These are phyloP conservation scores for Pseudochirops corinnae DNA, from an alignment of 2,797 vertebrate species.

Conservation along the genomic window DNA sequence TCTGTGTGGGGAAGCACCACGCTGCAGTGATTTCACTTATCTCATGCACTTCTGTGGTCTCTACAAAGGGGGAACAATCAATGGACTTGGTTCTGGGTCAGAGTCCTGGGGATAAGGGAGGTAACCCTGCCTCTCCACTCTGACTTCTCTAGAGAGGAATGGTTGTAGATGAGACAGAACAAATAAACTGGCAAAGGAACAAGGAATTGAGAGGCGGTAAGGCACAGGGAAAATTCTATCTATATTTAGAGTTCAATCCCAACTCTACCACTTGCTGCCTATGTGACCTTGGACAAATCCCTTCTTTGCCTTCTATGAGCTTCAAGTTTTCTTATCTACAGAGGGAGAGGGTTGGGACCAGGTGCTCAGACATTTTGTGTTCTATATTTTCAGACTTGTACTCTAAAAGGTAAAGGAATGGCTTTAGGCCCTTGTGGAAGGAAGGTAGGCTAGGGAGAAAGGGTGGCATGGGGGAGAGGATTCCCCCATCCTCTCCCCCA, in stretches of 20 bases:
- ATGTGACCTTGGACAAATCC: neutral
- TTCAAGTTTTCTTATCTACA: neutral
- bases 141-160: neutral
- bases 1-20: neutral
- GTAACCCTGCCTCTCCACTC: neutral
- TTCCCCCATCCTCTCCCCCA: neutral
- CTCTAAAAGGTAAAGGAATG: neutral
- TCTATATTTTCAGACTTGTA: neutral
- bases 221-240: neutral
- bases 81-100: neutral
- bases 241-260: neutral
- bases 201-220: neutral
- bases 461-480: slow-evolving; percentile 22
- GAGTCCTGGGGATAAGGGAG: neutral
- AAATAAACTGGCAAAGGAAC: neutral
- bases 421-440: neutral
- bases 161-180: neutral
- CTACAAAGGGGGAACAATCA: neutral
- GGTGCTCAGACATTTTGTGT: neutral
- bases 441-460: slow-evolving; percentile 46
- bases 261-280: neutral
- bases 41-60: neutral
- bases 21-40: neutral
- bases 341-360: neutral
- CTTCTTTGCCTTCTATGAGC: neutral